Base-by-base conservation (phyloP, 2,113 vertebrate genomes). In the Henicopernis longicauda region DNA sequence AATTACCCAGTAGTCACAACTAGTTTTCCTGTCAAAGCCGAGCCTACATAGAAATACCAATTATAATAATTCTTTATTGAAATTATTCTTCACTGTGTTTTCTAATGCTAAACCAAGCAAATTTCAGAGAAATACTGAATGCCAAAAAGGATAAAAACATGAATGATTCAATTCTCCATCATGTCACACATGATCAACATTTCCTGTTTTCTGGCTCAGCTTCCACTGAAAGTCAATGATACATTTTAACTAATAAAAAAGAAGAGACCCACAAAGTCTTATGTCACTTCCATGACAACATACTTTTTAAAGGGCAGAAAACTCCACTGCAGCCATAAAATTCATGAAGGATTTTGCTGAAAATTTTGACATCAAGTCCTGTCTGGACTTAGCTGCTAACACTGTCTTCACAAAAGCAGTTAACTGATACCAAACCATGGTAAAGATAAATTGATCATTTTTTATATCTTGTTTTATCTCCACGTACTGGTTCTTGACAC, bases 1-100 rank as follows among this genome's bases (percentile, higher is more conserved):
- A 97, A 95, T 90, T 95, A 95, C 22, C 18, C 59, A 93, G 87
- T 79, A 92, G 94, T 62, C 77, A 95, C 93, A 92, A 63, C 19
- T 31, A 73, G 31, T 74, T 95, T 61, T 85, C 52, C 57, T 82
- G 91, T 88, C 65, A 97, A 94, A 82, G 83, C 42, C 50, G 9
- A 93, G 27, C 18, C 44, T 45, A 66, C 18, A 77, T 36, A 91
- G 63, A 81, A 82, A 69, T 50, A 62, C 19, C 65, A 57, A 23
- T 54, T 42, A 78, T 27, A 58, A 66, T 63, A 59, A 86, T 67
- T 86, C 74, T 52, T 26, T 34, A 81, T 38, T 50, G 66, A 85
- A 47, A 92, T 47, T 91, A 72, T 40, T 94, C 34, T 92, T 74
- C 16, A 8, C 11, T 23, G 6, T 71, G 45, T 92, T 93, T 90